phyloP scores from a whole-genome alignment of 2,113 vertebrate genomes.

The Phycodurus eques region DNA sequence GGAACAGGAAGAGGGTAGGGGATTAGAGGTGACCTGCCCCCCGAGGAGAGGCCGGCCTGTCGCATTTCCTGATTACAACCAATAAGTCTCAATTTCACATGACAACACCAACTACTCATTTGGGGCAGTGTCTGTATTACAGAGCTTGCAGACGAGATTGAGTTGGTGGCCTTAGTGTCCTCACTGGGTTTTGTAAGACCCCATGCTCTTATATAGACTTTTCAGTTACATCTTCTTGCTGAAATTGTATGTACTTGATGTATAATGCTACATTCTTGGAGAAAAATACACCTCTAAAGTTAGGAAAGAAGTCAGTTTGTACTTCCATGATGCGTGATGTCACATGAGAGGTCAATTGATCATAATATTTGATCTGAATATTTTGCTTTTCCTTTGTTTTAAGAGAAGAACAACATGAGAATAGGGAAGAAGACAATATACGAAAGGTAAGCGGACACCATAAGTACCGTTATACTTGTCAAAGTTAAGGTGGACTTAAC shows the following conservation, averaged over 20 bases:
- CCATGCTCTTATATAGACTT: neutral
- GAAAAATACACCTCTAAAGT: neutral
- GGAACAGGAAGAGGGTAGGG: slow-evolving; percentile 30
- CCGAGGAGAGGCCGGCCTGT: slow-evolving; percentile 42
- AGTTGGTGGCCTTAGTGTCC: slow-evolving; percentile 41
- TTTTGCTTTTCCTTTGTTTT: neutral
- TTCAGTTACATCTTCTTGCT: neutral
- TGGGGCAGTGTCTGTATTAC: slow-evolving; percentile 50
- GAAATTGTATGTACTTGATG: neutral
- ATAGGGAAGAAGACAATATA: too few relatives aligned
- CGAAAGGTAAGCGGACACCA: too few relatives aligned
- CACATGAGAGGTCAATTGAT: neutral
- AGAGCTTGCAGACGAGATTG: slow-evolving; percentile 27
- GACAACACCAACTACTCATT: slow-evolving; percentile 60
- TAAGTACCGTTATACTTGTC: too few relatives aligned
- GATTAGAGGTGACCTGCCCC: slow-evolving; percentile 55
- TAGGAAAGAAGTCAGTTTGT: neutral
- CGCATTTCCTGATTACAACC: slow-evolving; percentile 62
- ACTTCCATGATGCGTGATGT: too few relatives aligned
- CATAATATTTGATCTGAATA: neutral
- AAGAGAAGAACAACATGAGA: neutral
- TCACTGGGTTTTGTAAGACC: slow-evolving; percentile 36
- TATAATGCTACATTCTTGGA: neutral
- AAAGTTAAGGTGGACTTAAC: too few relatives aligned
- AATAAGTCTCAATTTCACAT: slow-evolving; percentile 68